Conservation (phyloP, 1,140 invertebrate genomes). For the Triops cancriformis region DNA sequence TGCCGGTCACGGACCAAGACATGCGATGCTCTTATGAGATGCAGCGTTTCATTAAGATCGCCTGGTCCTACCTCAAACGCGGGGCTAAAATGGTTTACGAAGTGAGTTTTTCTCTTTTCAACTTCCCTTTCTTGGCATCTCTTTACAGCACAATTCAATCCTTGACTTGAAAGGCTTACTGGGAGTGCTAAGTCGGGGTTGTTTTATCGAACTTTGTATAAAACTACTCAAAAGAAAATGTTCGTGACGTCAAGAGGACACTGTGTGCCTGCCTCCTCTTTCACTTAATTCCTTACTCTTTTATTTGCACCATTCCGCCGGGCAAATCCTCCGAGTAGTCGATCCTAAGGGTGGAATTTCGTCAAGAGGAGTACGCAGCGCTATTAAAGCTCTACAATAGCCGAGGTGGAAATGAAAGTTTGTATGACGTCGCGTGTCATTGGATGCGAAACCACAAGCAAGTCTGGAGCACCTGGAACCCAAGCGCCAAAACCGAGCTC, state of each 20-base stretch:
- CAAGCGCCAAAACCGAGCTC: slow-evolving; percentile 45
- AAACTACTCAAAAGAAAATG: no score
- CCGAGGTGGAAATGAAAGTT: slow-evolving; percentile 26
- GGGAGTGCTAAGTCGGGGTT: neutral
- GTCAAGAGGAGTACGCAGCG: slow-evolving; percentile 32
- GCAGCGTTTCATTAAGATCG: slow-evolving; percentile 55
- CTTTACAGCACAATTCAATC: neutral
- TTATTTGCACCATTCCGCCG: neutral
- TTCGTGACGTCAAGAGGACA: no score
- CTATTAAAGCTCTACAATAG: slow-evolving; percentile 21
- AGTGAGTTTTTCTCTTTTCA: slow-evolving; percentile 30
- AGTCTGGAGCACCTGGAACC: slow-evolving; percentile 49
- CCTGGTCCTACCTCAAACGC: slow-evolving; percentile 49
- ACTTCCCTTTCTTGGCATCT: neutral
- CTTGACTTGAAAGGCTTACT: neutral
- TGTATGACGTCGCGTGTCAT: slow-evolving; percentile 53
- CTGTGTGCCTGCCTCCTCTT: neutral
- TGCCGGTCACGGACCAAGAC: slow-evolving; percentile 25
- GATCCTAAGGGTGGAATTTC: slow-evolving; percentile 49
- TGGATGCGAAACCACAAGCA: slow-evolving; percentile 53
- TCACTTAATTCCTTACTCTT: neutral
- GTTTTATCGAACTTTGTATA: no score
- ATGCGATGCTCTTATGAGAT: slow-evolving; percentile 52
- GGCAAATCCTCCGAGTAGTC: slow-evolving; percentile 37
- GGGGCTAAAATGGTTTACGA: slow-evolving; percentile 46